phyloP scores from a whole-genome alignment of 2,113 vertebrate genomes.

The Pseudorectes ferrugineus region DNA sequence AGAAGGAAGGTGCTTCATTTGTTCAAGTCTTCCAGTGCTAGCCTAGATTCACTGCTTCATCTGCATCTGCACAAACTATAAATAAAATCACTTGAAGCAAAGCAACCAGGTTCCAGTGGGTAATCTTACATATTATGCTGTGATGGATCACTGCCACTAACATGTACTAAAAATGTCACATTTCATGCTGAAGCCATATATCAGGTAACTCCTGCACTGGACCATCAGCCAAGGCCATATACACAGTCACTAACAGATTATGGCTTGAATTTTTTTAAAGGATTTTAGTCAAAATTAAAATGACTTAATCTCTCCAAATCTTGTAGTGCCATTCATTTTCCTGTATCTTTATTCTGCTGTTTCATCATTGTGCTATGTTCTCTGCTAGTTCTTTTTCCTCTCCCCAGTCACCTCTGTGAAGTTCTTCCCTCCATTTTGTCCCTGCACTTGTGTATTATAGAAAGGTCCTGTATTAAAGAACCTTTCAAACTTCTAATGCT shows the following conservation, averaged over 20 bases:
- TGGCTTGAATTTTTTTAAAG: background rate
- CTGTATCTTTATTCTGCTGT: background rate
- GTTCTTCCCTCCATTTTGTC: background rate
- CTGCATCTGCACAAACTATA: background rate
- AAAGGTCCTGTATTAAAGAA: background rate
- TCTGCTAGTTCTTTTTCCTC: background rate
- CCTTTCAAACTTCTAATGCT: background rate
- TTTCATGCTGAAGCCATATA: background rate
- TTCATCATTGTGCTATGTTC: background rate
- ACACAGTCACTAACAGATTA: background rate
- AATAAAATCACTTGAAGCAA: conserved; percentile 48
- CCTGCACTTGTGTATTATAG: background rate
- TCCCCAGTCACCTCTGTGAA: background rate
- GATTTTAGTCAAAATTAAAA: conserved; percentile 22
- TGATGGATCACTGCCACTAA: conserved; percentile 27
- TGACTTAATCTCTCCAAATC: background rate
- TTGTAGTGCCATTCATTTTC: background rate
- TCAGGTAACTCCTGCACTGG: conserved; percentile 1
- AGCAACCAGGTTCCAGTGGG: background rate
- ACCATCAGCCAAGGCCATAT: background rate
- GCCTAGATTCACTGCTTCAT: background rate
- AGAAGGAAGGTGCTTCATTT: background rate
- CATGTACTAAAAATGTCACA: conserved; percentile 28
- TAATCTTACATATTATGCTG: background rate
- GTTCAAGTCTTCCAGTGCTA: background rate